Evolutionary conservation across 2,797 vertebrate species (phyloP).

Genomic region (Heterohyrax brucei): DNA sequence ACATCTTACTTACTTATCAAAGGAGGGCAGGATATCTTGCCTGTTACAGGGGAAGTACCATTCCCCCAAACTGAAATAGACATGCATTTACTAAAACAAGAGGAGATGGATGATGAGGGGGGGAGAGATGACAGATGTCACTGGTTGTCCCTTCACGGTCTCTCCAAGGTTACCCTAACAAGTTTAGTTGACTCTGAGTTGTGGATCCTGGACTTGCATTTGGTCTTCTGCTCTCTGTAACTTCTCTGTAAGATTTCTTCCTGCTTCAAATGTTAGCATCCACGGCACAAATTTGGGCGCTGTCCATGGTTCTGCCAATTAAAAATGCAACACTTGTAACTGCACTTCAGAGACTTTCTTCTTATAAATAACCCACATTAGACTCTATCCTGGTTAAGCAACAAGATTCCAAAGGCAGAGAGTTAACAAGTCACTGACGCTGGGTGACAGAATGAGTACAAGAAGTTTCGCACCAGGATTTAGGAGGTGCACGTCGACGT

Average conservation of each 20-base stretch:
- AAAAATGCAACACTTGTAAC: constrained; percentile 17
- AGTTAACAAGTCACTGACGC: background rate
- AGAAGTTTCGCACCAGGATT: background rate
- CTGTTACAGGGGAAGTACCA: background rate
- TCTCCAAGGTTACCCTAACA: background rate
- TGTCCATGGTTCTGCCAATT: constrained; percentile 75
- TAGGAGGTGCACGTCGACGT: background rate
- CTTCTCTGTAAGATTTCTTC: constrained; percentile 42
- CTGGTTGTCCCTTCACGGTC: background rate
- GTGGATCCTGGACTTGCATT: background rate
- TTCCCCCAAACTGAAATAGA: constrained; percentile 21
- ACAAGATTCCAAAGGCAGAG: constrained; percentile 14
- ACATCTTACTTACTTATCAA: background rate
- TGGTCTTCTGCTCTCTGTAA: background rate
- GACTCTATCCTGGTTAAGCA: background rate
- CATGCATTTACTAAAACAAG: background rate
- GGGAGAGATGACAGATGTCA: background rate
- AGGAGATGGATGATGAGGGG: constrained; percentile 19
- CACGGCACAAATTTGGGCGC: background rate
- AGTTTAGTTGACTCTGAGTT: background rate
- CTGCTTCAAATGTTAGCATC: background rate
- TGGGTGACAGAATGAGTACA: background rate
- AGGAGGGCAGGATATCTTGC: background rate
- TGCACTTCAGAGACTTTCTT: constrained; percentile 32
- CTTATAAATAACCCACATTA: background rate